Percentiles rank a stretch among this genome's conserved stretches.
Evolutionary conservation across 2,113 vertebrate species (phyloP).

Genomic region (Passer domesticus): DNA sequence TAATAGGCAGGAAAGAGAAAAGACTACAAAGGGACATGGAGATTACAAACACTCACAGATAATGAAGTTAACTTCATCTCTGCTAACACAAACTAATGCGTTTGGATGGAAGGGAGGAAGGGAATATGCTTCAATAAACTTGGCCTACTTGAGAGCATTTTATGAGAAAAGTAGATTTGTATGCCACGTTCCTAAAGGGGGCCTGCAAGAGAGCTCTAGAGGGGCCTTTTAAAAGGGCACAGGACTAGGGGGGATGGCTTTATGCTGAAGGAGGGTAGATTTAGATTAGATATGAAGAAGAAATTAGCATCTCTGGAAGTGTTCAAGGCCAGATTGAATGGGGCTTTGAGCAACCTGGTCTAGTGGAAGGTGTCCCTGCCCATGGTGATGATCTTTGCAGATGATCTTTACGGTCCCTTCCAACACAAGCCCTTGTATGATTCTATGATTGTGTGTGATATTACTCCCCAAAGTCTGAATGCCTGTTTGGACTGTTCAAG

Average conservation of each 20-base stretch:
- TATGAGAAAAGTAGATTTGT: not conserved
- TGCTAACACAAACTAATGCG: not conserved
- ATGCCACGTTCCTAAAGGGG: not conserved
- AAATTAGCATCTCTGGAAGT: not conserved
- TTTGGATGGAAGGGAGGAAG: not conserved
- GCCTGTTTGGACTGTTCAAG: not conserved
- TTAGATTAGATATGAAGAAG: not conserved
- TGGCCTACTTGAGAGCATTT: not conserved
- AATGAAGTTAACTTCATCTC: constrained; percentile 16
- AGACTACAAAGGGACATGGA: not conserved
- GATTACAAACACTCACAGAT: constrained; percentile 9
- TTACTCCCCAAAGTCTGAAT: not conserved
- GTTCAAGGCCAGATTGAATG: not conserved
- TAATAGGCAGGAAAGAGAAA: constrained; percentile 7
- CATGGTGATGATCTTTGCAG: no score
- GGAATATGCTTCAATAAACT: not conserved
- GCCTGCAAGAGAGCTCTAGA: not conserved
- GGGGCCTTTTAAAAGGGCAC: not conserved
- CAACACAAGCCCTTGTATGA: not conserved
- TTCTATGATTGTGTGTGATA: not conserved
- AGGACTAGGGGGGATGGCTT: not conserved
- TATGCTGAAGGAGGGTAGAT: not conserved
- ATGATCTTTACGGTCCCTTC: not conserved
- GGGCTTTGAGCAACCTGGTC: not conserved
- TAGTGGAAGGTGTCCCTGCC: not conserved